phyloP scores from a whole-genome alignment of 2,113 vertebrate genomes.

The Corydoras maculifer region DNA sequence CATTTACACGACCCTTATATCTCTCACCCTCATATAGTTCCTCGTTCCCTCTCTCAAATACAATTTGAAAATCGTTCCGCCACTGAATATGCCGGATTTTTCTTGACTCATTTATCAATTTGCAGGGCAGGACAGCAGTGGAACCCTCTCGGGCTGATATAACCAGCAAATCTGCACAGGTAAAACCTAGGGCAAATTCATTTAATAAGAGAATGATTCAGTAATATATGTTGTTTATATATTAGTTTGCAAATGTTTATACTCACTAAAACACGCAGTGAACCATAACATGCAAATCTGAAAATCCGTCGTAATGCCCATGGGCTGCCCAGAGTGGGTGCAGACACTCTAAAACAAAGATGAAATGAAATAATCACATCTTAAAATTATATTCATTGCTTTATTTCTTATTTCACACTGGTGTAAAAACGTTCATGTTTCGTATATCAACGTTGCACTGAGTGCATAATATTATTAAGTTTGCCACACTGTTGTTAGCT shows the following conservation, averaged over 20 bases:
- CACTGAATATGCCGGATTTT: background rate
- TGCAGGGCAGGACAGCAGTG: background rate
- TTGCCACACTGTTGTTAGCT: too few species aligned
- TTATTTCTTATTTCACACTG: too few species aligned
- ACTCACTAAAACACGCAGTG: background rate
- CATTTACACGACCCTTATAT: constrained; percentile 1
- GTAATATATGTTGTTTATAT: too few species aligned
- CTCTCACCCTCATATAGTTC: background rate
- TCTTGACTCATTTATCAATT: background rate
- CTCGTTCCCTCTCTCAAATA: background rate
- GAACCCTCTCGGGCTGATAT: background rate
- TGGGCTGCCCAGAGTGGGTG: background rate
- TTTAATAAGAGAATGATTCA: background rate
- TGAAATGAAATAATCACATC: background rate
- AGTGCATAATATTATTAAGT: too few species aligned
- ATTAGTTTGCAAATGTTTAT: background rate
- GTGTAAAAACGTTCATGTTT: too few species aligned
- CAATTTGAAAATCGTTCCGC: background rate
- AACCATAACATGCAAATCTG: background rate
- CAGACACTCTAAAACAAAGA: background rate
- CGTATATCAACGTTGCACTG: too few species aligned
- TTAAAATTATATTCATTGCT: too few species aligned
- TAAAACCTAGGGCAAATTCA: background rate
- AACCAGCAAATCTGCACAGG: background rate
- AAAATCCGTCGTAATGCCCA: background rate